Base-by-base conservation (phyloP, 2,797 vertebrate species). In the Pipistrellus pygmaeus region DNA sequence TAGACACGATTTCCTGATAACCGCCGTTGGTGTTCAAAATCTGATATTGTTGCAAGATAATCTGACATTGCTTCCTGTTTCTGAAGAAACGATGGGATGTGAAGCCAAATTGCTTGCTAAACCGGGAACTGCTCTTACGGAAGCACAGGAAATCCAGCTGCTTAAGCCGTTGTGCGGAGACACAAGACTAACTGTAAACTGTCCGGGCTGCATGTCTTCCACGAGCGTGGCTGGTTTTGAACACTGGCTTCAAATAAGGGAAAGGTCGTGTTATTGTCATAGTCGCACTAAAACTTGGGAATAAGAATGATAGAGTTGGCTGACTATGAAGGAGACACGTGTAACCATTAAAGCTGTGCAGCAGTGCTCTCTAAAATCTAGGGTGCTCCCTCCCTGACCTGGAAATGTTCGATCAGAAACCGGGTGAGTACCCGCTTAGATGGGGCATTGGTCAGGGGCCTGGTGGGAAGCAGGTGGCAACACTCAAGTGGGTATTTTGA, bases 31-130 rank as follows among this genome's bases (percentile, higher is more conserved):
- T 91, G 75, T 72, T 77, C 84, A n/a, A 20, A 60, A 80, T 76
- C 41, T 76, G 68, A 83, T 90, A 53, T 12, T 35, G 44, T 89
- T 83, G n/a, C 60, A 2, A 11, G 88, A 81, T 78, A 72, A 55
- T 44, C 51, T 32, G n/a, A 46, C 80, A 57, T 75, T 57, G 76
- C 55, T 95, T 94, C 92, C 92, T 93, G 72, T 89, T 84, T 90
- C 92, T 55, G 85, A 92, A 85, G 88, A 77, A 77, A 51, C 35
- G 78, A 30, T 20, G 60, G 76, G 48, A 69, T 55, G n/a, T 44
- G 68, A 75, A 69, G 83, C 91, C 85, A 48, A 21, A 35, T 8
- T 14, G 66, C 81, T 92, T 76, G n/a, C 46, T 75, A 27, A 71
- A 85, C 73, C 21, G n/a, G 81, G 82, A 76, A 57, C 73, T 55